Evolutionary conservation across 2,113 vertebrate genomes (phyloP).

Genomic region (Coptodon rendalli): DNA sequence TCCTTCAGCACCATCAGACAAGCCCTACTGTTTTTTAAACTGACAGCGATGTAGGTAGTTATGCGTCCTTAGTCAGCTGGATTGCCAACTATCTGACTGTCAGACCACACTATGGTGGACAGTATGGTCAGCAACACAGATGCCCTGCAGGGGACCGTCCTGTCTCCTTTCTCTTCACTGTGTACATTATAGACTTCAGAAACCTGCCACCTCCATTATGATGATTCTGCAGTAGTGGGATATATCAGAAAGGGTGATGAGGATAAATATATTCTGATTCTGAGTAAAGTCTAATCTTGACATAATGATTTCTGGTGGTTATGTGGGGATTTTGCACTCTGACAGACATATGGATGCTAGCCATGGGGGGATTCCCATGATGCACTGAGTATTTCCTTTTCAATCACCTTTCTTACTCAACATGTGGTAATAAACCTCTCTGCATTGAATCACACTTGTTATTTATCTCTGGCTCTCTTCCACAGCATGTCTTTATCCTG

Average conservation of each 20-base stretch:
- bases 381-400: background rate
- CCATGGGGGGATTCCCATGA: background rate
- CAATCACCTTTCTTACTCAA: background rate
- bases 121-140: background rate
- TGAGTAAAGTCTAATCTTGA: background rate
- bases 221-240: background rate
- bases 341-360: background rate
- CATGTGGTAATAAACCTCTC: rapidly evolving
- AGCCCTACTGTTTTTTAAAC: background rate
- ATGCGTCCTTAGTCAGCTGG: background rate
- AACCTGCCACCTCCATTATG: background rate
- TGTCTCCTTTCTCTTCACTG: background rate
- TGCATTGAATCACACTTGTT: background rate
- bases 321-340: background rate
- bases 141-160: background rate
- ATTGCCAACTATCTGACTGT: background rate
- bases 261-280: background rate
- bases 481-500: background rate
- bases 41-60: background rate
- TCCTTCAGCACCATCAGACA: background rate
- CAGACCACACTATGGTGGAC: background rate
- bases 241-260: background rate
- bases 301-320: background rate
- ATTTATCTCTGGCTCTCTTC: rapidly evolving
- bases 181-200: background rate